Conservation (phyloP, 2,797 vertebrate genomes). For the Limosa lapponica region DNA sequence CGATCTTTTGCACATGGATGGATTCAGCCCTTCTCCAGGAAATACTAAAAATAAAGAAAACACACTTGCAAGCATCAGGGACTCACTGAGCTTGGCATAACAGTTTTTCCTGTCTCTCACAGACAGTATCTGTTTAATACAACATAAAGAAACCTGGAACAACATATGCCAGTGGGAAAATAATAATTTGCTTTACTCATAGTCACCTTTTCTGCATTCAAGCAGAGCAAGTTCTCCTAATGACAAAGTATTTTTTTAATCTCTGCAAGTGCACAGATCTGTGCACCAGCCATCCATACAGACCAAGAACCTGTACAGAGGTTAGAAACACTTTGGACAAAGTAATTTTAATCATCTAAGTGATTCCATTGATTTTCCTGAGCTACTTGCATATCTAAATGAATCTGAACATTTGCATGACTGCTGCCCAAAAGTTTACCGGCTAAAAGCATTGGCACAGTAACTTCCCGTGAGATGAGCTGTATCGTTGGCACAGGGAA, state of each 20-base stretch:
- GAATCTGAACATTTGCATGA: background rate
- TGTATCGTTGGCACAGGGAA: background rate
- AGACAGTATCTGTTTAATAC: background rate
- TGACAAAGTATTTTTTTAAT: background rate
- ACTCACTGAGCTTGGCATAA: background rate
- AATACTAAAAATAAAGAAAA: slow-evolving; percentile 19
- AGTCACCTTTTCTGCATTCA: background rate
- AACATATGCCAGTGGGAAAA: background rate
- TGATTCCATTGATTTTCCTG: slow-evolving; percentile 48
- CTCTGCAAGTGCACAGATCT: background rate
- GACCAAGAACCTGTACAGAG: background rate
- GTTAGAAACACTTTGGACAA: background rate
- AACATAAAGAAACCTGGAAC: background rate
- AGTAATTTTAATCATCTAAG: slow-evolving; percentile 57
- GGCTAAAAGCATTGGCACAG: slow-evolving; percentile 14
- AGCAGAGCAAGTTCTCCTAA: background rate
- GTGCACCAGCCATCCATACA: background rate
- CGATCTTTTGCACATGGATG: slow-evolving; percentile 68
- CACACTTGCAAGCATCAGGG: background rate
- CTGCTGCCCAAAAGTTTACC: background rate
- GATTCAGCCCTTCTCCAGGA: slow-evolving; percentile 18
- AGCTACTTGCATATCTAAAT: background rate
- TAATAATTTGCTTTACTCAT: background rate
- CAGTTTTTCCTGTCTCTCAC: background rate
- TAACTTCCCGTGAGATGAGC: background rate